These are phyloP conservation scores for Borostomias antarcticus DNA, from an alignment of 2,797 vertebrate species.

Conservation along the genomic window DNA sequence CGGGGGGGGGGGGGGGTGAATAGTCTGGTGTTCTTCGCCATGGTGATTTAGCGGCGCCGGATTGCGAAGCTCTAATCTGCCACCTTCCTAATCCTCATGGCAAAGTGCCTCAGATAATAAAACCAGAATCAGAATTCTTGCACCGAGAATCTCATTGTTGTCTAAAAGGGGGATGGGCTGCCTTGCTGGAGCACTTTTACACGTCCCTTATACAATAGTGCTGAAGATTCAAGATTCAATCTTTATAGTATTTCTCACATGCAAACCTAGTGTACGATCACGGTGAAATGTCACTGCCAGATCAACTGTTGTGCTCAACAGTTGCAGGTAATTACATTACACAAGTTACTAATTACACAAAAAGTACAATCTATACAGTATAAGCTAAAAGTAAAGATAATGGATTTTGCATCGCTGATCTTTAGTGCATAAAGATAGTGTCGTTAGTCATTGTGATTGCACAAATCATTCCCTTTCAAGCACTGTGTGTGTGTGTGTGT, in stretches of 20 bases:
- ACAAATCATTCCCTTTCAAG: background rate
- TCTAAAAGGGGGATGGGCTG: constrained; percentile 30
- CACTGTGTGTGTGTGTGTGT: constrained; percentile 6
- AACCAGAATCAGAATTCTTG: constrained; percentile 56
- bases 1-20: constrained; percentile 45
- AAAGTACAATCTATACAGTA: no score
- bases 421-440: background rate
- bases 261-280: no score
- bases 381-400: background rate
- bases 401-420: background rate
- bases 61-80: constrained; percentile 65
- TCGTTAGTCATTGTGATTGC: background rate
- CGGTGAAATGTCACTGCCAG: no score
- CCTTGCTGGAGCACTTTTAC: constrained; percentile 29
- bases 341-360: no score
- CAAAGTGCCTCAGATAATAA: constrained; percentile 59
- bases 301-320: no score
- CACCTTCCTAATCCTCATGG: constrained; percentile 64
- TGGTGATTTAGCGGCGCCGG: constrained; percentile 59
- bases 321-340: no score
- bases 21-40: constrained; percentile 56
- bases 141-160: constrained; percentile 50
- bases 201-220: constrained; percentile 4
- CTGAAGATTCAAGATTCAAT: no score
- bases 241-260: no score